These are phyloP conservation scores for Tetragnatha montana DNA, from an alignment of 2,888 invertebrate species.

Conservation along the genomic window DNA sequence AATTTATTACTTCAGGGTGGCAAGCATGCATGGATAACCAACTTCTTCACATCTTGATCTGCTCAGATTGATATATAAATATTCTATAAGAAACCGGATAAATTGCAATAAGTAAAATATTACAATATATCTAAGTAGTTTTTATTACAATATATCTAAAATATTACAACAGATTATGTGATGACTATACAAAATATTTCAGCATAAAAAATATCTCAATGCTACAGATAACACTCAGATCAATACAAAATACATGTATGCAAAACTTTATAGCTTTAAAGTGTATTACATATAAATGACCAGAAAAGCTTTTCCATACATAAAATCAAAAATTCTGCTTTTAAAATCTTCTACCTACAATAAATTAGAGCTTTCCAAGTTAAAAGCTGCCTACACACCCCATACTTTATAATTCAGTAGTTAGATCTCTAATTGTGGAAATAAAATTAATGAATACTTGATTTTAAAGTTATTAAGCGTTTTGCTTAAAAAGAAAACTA, in stretches of 20 bases:
- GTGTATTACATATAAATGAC: background rate
- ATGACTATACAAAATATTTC: slow-evolving; percentile 15
- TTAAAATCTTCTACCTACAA: background rate
- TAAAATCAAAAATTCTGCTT: background rate
- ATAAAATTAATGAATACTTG: background rate
- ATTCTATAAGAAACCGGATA: no score
- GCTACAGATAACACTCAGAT: background rate
- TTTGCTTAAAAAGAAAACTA: background rate
- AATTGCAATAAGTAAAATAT: background rate
- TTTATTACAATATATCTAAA: slow-evolving; percentile 12
- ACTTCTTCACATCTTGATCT: no score
- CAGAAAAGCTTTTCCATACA: background rate
- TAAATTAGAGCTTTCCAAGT: background rate
- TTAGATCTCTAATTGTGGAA: background rate
- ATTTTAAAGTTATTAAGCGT: background rate
- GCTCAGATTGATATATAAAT: no score
- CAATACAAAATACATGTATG: background rate
- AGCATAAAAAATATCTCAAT: slow-evolving; percentile 13
- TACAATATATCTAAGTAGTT: slow-evolving; percentile 4
- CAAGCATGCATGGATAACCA: no score
- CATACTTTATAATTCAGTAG: background rate
- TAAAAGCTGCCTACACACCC: background rate
- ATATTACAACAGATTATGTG: slow-evolving; percentile 3
- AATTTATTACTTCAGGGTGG: no score
- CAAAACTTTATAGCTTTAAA: background rate